A percentile compares a stretch with the other conserved stretches of the same genome.
phyloP scores from a whole-genome alignment of 2,797 vertebrate species.

The Hozukius guyotensis region DNA sequence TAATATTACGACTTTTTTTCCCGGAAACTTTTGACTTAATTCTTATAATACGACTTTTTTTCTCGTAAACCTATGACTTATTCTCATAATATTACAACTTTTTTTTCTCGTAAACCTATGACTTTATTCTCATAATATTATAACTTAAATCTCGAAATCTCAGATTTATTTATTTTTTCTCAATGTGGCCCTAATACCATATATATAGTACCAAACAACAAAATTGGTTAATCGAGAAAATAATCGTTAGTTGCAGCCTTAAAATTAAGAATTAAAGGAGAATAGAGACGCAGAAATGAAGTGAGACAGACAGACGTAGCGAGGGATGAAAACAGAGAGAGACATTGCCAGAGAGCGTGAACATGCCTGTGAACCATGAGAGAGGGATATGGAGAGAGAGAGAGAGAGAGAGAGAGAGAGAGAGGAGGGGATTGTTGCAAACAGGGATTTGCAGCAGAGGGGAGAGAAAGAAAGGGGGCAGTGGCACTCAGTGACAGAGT shows the following conservation, averaged over 20 bases:
- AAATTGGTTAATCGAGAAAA: neutral
- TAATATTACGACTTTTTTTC: too few relatives aligned
- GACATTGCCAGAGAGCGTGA: constrained; percentile 62
- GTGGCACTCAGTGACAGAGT: constrained; percentile 80
- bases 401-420: constrained; percentile 42
- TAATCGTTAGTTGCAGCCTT: neutral
- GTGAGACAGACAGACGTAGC: constrained; percentile 13
- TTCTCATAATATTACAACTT: too few relatives aligned
- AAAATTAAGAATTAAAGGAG: neutral
- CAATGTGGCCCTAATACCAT: too few relatives aligned
- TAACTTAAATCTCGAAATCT: too few relatives aligned
- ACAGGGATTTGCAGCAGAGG: constrained; percentile 79
- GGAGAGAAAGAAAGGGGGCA: constrained; percentile 78
- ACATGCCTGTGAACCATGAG: constrained; percentile 67
- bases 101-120: too few relatives aligned
- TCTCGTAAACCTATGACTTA: too few relatives aligned
- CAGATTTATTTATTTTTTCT: too few relatives aligned
- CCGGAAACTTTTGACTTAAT: accelerated
- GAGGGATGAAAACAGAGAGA: constrained; percentile 32
- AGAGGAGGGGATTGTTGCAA: constrained; percentile 69
- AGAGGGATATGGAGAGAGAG: constrained; percentile 45
- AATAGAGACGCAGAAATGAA: constrained; percentile 15
- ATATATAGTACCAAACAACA: too few relatives aligned
- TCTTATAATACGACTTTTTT: too few relatives aligned
- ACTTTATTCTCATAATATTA: too few relatives aligned